phyloP scores from a whole-genome alignment of 1,140 invertebrate genomes.

The Hylaeus volcanicus region DNA sequence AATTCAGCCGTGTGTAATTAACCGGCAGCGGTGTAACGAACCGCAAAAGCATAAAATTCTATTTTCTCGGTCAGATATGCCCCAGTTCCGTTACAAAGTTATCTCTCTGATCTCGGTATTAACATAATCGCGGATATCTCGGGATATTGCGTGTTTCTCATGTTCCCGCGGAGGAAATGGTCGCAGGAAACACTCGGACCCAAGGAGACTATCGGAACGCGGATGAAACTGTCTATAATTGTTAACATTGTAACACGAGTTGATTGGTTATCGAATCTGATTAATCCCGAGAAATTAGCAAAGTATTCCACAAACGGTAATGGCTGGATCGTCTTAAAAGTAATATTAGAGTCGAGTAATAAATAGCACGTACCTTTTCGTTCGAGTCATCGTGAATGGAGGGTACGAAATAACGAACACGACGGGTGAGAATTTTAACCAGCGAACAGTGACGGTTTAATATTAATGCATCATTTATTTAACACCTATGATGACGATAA shows the following conservation, averaged over 20 bases:
- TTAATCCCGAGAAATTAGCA: too few species aligned
- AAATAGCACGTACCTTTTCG: background rate
- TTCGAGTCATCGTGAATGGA: background rate
- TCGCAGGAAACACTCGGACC: background rate
- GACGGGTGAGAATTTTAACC: constrained; percentile 20
- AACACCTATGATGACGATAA: constrained; percentile 65
- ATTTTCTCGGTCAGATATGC: constrained; percentile 25
- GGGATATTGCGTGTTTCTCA: constrained; percentile 12
- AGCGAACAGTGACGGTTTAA: constrained; percentile 32
- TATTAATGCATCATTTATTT: constrained; percentile 68
- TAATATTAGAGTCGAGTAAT: background rate
- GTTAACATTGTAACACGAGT: too few species aligned
- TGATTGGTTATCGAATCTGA: too few species aligned
- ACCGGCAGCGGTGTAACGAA: constrained; percentile 52
- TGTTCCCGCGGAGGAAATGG: background rate
- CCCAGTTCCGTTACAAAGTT: background rate
- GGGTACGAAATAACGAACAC: background rate
- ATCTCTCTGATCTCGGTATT: constrained; percentile 6
- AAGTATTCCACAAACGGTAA: too few species aligned
- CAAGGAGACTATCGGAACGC: too few species aligned
- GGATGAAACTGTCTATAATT: too few species aligned
- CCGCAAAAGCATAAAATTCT: constrained; percentile 50
- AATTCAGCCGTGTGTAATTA: constrained; percentile 63
- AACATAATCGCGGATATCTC: constrained; percentile 4
- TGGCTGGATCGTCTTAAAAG: background rate